Evolutionary conservation across 2,888 invertebrate genomes (phyloP), one percentile per base, ranked within the genome.

Genomic region (Neoascia interrupta): DNA sequence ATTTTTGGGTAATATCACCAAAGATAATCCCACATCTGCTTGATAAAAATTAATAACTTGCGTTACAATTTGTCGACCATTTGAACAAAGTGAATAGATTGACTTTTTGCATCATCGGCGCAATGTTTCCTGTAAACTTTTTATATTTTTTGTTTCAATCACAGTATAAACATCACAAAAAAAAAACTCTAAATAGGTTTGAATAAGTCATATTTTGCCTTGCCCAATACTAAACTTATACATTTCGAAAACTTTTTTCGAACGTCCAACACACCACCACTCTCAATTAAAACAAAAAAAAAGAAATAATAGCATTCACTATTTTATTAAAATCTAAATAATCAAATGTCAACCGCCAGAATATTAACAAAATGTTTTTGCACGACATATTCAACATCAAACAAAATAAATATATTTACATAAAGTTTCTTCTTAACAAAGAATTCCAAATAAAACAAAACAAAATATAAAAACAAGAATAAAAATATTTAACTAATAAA

Each of bases 241-340:
- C 56, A 63, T 76, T 63, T 63, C 63, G 63, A 70, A 75, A 51
- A n/a, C 16, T 36, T 43, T 15, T 70, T 70, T 76, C 70, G 72
- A 76, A 60, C 76, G 76, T 76, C 76, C 76, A 76, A 72, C 51
- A 64, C 58, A 60, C 69, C 64, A 76, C 64, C 64, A 76, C 51
- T 73, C 8, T 64, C 37, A 64, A 53, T 41, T 39, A 28, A 43
- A n/a, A n/a, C n/a, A n/a, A n/a, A n/a, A n/a, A n/a, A n/a, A n/a
- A n/a, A n/a, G n/a, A n/a, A 51, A 56, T 19, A 51, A 54, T 45
- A 74, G 31, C 43, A 73, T 73, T 31, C 70, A 76, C 56, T 75
- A 75, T 75, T 69, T 76, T 64, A 70, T 51, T 34, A 69, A 45
- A 58, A 36, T 49, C 58, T 58, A 58, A 70, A 53, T 75, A 63